phyloP scores from a whole-genome alignment of 1,140 invertebrate species.

The Eubasilissa regina region DNA sequence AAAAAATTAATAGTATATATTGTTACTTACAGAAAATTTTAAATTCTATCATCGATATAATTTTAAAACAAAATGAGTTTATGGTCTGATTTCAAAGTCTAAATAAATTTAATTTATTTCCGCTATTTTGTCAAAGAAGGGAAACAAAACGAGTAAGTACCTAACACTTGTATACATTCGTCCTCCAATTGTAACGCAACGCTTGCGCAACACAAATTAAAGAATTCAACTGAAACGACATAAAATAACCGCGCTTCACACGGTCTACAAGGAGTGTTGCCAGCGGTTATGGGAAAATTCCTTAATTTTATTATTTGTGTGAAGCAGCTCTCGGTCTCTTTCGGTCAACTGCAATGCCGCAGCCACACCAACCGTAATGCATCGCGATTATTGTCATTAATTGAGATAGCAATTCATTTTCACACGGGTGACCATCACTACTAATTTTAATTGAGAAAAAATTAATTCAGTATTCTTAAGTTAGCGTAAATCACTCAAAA shows the following conservation, averaged over 20 bases:
- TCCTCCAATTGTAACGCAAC: too few relatives aligned
- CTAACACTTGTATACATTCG: too few relatives aligned
- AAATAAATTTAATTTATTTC: too few relatives aligned
- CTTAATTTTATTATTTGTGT: conserved; percentile 25
- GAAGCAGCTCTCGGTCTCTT: conserved; percentile 1
- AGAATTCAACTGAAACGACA: not conserved
- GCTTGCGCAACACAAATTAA: not conserved
- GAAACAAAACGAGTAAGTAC: too few relatives aligned
- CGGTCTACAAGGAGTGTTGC: not conserved
- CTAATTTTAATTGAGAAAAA: not conserved
- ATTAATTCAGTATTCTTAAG: too few relatives aligned
- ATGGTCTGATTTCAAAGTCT: too few relatives aligned
- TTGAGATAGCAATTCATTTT: conserved; percentile 34
- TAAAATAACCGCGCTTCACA: conserved; percentile 4
- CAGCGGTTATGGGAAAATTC: not conserved
- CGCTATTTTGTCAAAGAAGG: too few relatives aligned
- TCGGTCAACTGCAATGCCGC: not conserved
- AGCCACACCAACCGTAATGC: not conserved
- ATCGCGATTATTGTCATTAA: conserved; percentile 25
- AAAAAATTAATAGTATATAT: too few relatives aligned
- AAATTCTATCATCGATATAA: too few relatives aligned
- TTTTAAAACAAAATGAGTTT: too few relatives aligned
- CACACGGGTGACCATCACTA: conserved; percentile 1
- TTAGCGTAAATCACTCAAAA: too few relatives aligned
- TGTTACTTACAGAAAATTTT: too few relatives aligned